Evolutionary conservation across 30 jellyfish, hydroid and myxozoan species (phyloP), one percentile per base, ranked within the genome.

Genomic region (Cassiopea xamachana): DNA sequence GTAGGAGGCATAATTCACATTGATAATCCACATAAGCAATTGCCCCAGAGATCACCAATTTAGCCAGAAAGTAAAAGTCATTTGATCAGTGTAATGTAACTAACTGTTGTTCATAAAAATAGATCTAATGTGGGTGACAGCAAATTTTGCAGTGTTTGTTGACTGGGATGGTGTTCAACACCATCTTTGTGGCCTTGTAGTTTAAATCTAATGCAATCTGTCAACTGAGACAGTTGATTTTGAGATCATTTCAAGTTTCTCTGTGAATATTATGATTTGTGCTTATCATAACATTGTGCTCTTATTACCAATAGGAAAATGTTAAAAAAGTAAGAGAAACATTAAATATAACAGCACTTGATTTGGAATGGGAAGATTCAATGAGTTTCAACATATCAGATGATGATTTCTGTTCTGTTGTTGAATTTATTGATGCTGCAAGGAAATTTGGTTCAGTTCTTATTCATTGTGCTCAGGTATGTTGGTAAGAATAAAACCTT

Each of bases 381-480:
- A 76, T 93, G 88, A 84, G 58, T 49, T 89, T 60, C 75, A 48
- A 67, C 19, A 75, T 93, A 78, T 49, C 95, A 18, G 93, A 93
- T 10, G 95, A 93, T 2, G 98, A 89, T 50, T 71, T 93, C 48
- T 44, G 74, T 39, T 50, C 78, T 72, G 98, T 90, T 27, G 77
- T 78, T 70, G 19, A 69, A n/a, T 89, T 83, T 67, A 89, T 93
- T 75, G 90, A 89, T 62, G 48, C 58, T 6, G 93, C 77, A 27
- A 84, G 97, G 75, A 75, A 73, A 51, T 43, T 73, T 27, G 92
- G 97, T 39, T 75, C 94, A 14, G 97, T 93, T 39, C 95, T 93
- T 45, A 94, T 93, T 2, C 98, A 93, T 75, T 93, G 98, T 93
- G 97, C 98, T 12, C 98, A 93, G 98, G 98, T 93, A 6, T 13